Conservation (phyloP, 37 sponge, comb jelly and placozoan species). For the Mnemiopsis leidyi region DNA sequence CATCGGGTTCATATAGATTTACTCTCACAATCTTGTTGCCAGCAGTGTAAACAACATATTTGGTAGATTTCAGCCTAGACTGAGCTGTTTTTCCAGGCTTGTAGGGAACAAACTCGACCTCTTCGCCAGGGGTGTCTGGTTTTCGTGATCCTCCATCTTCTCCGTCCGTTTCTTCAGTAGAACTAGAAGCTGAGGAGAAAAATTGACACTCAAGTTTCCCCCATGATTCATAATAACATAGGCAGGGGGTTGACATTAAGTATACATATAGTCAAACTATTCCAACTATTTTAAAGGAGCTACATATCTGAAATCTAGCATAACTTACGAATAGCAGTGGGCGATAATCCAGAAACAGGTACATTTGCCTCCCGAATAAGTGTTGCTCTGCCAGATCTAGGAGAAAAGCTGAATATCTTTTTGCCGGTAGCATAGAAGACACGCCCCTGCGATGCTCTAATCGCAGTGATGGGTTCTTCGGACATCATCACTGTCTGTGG, state of each 20-base stretch:
- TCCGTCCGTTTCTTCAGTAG: not conserved
- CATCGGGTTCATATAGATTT: not conserved
- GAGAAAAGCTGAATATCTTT: not conserved
- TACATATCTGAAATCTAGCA: too few species aligned
- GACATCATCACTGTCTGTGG: not conserved
- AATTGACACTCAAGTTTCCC: too few species aligned
- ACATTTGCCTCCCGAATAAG: not conserved
- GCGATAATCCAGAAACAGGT: not conserved
- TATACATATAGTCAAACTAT: too few species aligned
- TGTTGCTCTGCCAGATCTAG: not conserved
- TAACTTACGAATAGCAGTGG: not conserved
- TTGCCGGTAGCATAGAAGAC: not conserved
- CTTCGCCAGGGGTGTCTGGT: not conserved
- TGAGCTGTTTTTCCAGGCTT: not conserved
- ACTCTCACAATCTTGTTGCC: not conserved
- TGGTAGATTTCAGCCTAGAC: not conserved
- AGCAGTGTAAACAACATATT: not conserved
- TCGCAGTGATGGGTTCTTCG: not conserved
- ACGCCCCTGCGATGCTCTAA: not conserved
- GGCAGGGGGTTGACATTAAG: too few species aligned
- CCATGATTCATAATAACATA: too few species aligned
- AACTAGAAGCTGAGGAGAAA: not conserved
- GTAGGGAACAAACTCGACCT: not conserved
- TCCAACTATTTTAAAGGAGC: too few species aligned
- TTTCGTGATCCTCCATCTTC: not conserved